These are phyloP conservation scores for Synanthedon myopaeformis DNA, from an alignment of 2,888 invertebrate species.

Conservation along the genomic window DNA sequence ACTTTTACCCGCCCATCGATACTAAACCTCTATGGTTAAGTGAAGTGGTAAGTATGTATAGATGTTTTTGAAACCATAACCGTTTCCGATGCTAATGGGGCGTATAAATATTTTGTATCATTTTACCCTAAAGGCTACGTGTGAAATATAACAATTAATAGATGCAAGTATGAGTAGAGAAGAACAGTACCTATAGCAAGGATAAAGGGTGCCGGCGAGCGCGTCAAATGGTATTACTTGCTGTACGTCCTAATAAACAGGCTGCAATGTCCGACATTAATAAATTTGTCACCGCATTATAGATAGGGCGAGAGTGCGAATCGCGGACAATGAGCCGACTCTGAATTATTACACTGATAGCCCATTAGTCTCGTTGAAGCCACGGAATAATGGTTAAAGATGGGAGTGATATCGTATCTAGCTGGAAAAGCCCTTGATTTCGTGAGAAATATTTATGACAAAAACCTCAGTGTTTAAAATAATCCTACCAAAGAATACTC, in stretches of 20 bases:
- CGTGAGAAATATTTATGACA: not conserved
- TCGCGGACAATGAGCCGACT: constrained; percentile 57
- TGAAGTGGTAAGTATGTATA: too few species aligned
- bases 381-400: constrained; percentile 47
- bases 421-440: constrained; percentile 28
- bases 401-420: constrained; percentile 21
- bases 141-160: not conserved
- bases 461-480: too few species aligned
- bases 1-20: too few species aligned
- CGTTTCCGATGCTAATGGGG: not conserved
- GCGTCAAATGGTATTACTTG: constrained; percentile 37
- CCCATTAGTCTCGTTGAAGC: constrained; percentile 62
- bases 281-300: constrained; percentile 65
- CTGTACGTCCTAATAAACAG: constrained; percentile 38
- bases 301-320: constrained; percentile 60
- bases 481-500: too few species aligned
- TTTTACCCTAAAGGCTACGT: not conserved
- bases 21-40: too few species aligned
- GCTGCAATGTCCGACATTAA: constrained; percentile 55
- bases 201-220: constrained; percentile 7
- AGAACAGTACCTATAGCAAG: not conserved
- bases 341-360: constrained; percentile 58
- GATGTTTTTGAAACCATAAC: not conserved
- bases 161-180: not conserved
- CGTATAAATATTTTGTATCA: not conserved